These are phyloP conservation scores for Phaonia tiefii DNA, from an alignment of 2,888 invertebrate species.

Conservation along the genomic window DNA sequence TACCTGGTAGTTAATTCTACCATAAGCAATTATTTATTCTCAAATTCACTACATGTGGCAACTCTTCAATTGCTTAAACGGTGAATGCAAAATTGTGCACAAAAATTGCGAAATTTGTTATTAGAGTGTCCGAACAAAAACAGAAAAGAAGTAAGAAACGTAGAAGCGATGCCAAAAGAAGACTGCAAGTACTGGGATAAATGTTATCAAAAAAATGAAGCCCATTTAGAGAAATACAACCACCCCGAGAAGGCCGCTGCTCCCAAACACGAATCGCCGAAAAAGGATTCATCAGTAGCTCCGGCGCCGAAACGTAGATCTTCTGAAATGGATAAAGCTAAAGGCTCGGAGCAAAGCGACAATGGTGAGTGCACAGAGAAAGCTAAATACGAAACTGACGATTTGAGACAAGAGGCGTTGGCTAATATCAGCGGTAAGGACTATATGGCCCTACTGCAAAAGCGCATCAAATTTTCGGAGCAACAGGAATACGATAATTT, in stretches of 20 bases:
- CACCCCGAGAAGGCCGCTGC: constrained; percentile 82
- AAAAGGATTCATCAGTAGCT: constrained; percentile 44
- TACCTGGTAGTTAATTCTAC: no score
- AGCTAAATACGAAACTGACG: constrained; percentile 69
- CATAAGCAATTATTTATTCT: no score
- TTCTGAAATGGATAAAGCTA: constrained; percentile 24
- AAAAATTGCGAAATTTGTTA: no score
- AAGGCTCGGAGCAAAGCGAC: neutral
- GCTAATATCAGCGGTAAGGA: constrained; percentile 75
- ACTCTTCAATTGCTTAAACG: no score
- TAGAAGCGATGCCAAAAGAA: constrained; percentile 80
- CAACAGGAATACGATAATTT: constrained; percentile 80
- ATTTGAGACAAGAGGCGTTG: constrained; percentile 72
- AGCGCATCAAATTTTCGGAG: constrained; percentile 75
- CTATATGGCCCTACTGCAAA: constrained; percentile 75
- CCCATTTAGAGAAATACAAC: constrained; percentile 87
- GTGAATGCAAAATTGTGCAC: no score
- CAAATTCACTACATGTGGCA: constrained; percentile 10
- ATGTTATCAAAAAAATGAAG: constrained; percentile 91
- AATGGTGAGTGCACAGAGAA: constrained; percentile 33
- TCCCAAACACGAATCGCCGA: constrained; percentile 9
- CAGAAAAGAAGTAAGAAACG: constrained; percentile 66
- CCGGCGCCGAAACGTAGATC: constrained; percentile 41
- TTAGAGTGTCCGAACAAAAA: neutral
- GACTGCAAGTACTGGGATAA: constrained; percentile 89